Base-by-base conservation (phyloP, 1,140 invertebrate species). In the Bombus affinis region DNA sequence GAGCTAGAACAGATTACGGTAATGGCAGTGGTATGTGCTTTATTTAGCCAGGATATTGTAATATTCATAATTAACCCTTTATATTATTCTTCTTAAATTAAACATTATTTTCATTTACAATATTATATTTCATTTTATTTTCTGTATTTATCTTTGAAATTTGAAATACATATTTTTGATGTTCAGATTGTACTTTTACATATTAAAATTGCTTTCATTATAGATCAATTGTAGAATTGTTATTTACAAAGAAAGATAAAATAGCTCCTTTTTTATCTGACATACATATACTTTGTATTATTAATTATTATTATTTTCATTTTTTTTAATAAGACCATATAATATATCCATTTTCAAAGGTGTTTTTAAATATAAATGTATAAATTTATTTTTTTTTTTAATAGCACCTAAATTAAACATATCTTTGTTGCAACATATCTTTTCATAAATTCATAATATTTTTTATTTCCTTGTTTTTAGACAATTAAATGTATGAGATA, bases 1-100 rank as follows among this genome's bases (percentile, higher is more conserved):
- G 94, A 66, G 92, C 90, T 18, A 90, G 94, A 87, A 93, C 92
- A 70, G 94, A 95, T 80, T 95, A 95, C 47, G 93, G 93, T 81
- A 95, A 93, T 87, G 83, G 87, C 74, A 86, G 84, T 91, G 91
- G 89, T 92, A 47, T 12, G 25, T 84, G 42, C 37, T 59, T 68
- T 68, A 47, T 44, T 32, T 47, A 32, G 25, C 13, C 32, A 13
- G 5, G 10, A 15, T 44, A n/a, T 66, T 44, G 32, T 66, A 57
- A 57, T 28, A 57, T 25, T 78, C 39, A 32, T 32, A 13, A 44
- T 66, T 78, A 78, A 65, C 37, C 5, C 28, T 78, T 32, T 65
- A 15, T 13, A 39, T 53, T 35, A 35, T 9, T n/a, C n/a, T n/a
- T 44, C 37, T 76, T 37, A 86, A 22, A 35, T 35, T 35, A 68